Conservation (phyloP, 2,888 invertebrate species). For the Chaitophorus viminalis region DNA sequence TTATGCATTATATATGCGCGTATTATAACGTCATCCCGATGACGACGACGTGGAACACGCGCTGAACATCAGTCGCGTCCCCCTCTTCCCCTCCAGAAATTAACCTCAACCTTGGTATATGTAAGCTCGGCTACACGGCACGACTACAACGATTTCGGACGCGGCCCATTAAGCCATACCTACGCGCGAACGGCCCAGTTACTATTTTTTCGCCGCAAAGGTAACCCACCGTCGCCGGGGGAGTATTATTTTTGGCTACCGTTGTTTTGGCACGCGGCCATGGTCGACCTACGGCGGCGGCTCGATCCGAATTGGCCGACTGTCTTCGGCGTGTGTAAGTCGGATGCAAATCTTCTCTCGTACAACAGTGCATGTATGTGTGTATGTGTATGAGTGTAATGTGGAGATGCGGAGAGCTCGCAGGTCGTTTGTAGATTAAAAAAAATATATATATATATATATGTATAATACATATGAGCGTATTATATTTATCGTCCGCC, state of each 20-base stretch:
- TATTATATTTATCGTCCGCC: neutral
- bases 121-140: neutral
- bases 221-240: constrained; percentile 3
- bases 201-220: constrained; percentile 26
- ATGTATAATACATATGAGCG: neutral
- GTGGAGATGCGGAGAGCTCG: neutral
- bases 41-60: neutral
- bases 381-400: too few relatives aligned
- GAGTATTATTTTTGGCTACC: constrained; percentile 55
- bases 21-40: neutral
- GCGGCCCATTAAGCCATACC: constrained; percentile 19
- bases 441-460: neutral
- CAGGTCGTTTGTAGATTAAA: neutral
- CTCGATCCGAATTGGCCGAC: neutral
- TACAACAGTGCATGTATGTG: neutral
- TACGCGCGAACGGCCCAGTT: constrained; percentile 43
- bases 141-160: constrained; percentile 12
- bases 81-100: neutral
- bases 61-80: neutral
- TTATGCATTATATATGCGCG: too few relatives aligned
- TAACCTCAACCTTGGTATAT: constrained; percentile 41
- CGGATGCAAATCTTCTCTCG: constrained; percentile 1
- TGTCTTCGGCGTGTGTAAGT: neutral
- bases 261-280: constrained; percentile 38
- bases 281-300: constrained; percentile 1